Evolutionary conservation across 2,888 invertebrate genomes (phyloP), one percentile per base, ranked within the genome.

Genomic region (Heliconius charithonia): DNA sequence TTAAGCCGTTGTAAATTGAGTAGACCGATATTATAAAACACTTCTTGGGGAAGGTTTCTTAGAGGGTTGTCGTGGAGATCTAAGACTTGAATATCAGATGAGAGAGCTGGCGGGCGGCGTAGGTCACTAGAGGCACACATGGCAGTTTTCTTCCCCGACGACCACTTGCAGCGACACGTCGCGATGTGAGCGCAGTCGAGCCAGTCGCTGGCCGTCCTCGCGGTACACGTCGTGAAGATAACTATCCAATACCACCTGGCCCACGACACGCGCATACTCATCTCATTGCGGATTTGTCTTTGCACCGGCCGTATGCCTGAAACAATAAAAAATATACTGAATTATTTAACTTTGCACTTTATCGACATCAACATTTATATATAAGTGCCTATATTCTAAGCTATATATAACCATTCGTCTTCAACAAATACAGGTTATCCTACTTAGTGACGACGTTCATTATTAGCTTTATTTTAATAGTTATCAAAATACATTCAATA

Each of bases 101-200:
- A 94, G 87, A 95, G 94, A 82, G 94, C 88, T 81, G 98, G 98
- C 76, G 98, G 96, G 82, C 97, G 96, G 84, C 97, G 97, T 84
- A 98, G 96, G 85, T 97, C 97, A 84, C 97, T 97, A 87, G 97
- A 97, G 82, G 97, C 96, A 93, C 98, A 98, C 80, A 97, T 96
- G 78, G 98, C 98, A 67, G 98, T 98, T 91, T 98, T 98, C 93
- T 98, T 98, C 81, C 98, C 98, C 81, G 97, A 97, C 67, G 97
- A 97, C 98, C 98, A 98, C 94, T 98, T 98, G 96, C 98, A 98
- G 87, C 97, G 96, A 91, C 98, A 98, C 85, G 97, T 97, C 82
- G 96, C 95, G 87, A 98, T 97, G 83, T 96, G 96, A 86, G 98
- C 97, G 92, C 98, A 98, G 92, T 97, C 98, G 76, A 97, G 97